Evolutionary conservation across 2,888 invertebrate genomes (phyloP).

Genomic region (Hirudinaria manillensis): DNA sequence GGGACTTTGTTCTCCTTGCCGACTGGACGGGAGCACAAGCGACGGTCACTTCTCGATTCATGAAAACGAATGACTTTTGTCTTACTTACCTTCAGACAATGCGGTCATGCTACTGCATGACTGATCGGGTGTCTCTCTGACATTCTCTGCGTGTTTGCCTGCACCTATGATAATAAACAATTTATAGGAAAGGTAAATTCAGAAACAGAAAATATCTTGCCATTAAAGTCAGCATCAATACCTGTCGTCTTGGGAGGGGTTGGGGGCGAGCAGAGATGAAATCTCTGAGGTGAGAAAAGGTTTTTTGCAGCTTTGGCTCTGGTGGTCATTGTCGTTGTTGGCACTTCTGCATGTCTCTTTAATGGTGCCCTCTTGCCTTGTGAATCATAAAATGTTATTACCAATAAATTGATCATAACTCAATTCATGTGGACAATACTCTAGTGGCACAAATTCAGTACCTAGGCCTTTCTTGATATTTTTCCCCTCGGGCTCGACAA

Average conservation of each 20-base stretch:
- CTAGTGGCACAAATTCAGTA: too few relatives aligned
- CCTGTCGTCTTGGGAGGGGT: slow-evolving; percentile 22
- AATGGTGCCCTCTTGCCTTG: slow-evolving; percentile 10
- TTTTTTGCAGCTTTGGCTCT: slow-evolving; percentile 41
- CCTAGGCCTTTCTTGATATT: background rate
- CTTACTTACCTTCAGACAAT: background rate
- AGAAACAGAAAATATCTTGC: background rate
- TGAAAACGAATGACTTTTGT: background rate
- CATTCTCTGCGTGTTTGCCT: background rate
- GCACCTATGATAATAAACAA: slow-evolving; percentile 28
- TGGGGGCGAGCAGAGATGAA: slow-evolving; percentile 38
- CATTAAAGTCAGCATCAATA: background rate
- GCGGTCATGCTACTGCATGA: slow-evolving; percentile 16
- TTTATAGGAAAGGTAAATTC: slow-evolving; percentile 36
- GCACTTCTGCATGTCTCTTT: slow-evolving; percentile 18
- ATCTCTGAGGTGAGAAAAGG: slow-evolving; percentile 49
- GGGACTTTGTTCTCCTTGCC: slow-evolving; percentile 51
- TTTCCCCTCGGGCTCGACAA: background rate
- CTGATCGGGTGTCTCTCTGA: slow-evolving; percentile 22
- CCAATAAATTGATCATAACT: background rate
- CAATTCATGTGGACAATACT: background rate
- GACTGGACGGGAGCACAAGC: slow-evolving; percentile 30
- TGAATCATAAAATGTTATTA: background rate
- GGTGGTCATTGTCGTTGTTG: slow-evolving; percentile 27
- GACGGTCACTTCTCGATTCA: background rate